phyloP scores from a whole-genome alignment of 2,797 vertebrate species.

The Crenuchus spilurus region DNA sequence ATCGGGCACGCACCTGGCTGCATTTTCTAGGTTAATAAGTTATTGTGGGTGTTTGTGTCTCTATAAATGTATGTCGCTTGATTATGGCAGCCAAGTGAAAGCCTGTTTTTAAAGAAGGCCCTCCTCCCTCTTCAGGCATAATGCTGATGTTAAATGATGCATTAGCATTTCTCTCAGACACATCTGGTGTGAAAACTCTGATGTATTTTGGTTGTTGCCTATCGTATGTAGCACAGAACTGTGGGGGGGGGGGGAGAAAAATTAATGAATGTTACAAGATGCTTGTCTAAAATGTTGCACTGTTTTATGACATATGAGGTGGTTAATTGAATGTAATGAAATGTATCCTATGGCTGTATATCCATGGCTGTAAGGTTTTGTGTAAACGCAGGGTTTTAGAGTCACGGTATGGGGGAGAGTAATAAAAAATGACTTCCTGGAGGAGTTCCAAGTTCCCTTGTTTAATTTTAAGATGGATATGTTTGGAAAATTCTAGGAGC shows the following conservation, averaged over 20 bases:
- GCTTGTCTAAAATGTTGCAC: neutral
- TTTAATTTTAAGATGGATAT: slow-evolving; percentile 52
- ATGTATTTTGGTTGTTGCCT: slow-evolving; percentile 1
- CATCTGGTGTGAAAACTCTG: slow-evolving; percentile 27
- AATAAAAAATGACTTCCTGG: slow-evolving; percentile 42
- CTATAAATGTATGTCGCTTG: slow-evolving; percentile 39
- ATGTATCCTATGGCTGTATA: slow-evolving; percentile 12
- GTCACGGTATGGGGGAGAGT: neutral
- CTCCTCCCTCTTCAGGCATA: slow-evolving; percentile 37
- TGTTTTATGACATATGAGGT: slow-evolving; percentile 34
- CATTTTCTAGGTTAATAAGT: slow-evolving; percentile 69
- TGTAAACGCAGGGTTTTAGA: slow-evolving; percentile 29
- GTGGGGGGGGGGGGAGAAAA: neutral
- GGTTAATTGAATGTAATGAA: slow-evolving; percentile 15
- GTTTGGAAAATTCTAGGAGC: slow-evolving; percentile 46
- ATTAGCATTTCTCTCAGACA: slow-evolving; percentile 42
- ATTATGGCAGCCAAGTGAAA: slow-evolving; percentile 43
- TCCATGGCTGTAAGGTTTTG: slow-evolving; percentile 16
- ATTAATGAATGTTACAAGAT: slow-evolving; percentile 10
- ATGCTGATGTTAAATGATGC: slow-evolving; percentile 41
- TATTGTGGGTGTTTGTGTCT: slow-evolving; percentile 36
- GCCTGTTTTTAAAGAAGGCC: slow-evolving; percentile 31
- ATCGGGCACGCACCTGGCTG: slow-evolving; percentile 78
- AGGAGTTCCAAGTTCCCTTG: slow-evolving; percentile 37
- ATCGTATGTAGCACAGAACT: slow-evolving; percentile 6